Evolutionary conservation across 2,888 invertebrate genomes (phyloP).

Genomic region (Cephus sareptanus): DNA sequence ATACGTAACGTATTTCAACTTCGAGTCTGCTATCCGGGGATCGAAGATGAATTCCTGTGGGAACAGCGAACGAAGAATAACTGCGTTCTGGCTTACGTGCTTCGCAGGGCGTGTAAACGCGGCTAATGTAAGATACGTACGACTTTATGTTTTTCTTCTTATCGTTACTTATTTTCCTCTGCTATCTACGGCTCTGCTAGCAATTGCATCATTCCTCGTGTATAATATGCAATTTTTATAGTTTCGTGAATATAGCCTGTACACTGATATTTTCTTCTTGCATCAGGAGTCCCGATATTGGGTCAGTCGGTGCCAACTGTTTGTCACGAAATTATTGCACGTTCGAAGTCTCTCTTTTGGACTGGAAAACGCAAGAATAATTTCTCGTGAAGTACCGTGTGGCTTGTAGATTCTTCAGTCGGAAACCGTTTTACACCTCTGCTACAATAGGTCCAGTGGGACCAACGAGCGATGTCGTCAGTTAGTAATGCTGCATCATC

Average conservation of each 20-base stretch:
- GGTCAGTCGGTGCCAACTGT: neutral
- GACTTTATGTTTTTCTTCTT: constrained; percentile 9
- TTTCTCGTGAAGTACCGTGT: neutral
- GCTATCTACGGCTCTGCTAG: neutral
- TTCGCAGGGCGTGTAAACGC: constrained; percentile 47
- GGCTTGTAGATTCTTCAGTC: neutral
- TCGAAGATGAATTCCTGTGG: neutral
- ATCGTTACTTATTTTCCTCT: neutral
- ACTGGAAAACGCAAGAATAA: neutral
- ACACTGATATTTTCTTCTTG: neutral
- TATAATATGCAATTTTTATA: neutral
- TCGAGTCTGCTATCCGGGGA: neutral
- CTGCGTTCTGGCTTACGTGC: constrained; percentile 41
- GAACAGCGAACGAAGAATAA: constrained; percentile 9
- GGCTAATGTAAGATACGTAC: constrained; percentile 46
- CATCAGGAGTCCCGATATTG: neutral
- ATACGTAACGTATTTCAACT: neutral
- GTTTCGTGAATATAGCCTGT: neutral
- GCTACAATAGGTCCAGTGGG: neutral
- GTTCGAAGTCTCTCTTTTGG: neutral
- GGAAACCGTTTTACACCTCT: neutral
- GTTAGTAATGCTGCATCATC: neutral
- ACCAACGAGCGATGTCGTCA: neutral
- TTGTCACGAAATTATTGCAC: neutral
- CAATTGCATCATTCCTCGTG: neutral